phyloP scores from a whole-genome alignment of 2,113 vertebrate species.

The Macquaria australasica region DNA sequence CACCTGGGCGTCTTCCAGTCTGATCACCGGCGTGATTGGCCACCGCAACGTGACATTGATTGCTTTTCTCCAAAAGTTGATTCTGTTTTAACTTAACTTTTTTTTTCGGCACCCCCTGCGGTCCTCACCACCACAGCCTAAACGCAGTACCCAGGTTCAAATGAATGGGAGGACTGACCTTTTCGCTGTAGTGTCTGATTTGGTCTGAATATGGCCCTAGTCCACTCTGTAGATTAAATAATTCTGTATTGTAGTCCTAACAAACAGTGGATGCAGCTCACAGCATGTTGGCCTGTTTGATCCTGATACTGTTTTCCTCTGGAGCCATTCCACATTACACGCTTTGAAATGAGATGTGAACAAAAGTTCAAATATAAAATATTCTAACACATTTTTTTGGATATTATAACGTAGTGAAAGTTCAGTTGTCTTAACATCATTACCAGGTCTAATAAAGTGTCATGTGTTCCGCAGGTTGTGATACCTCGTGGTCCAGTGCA shows the following conservation, averaged over 20 bases:
- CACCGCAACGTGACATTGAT: too few species aligned
- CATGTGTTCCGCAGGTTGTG: conserved; percentile 87
- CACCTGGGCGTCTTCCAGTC: too few species aligned
- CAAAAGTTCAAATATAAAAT: neutral
- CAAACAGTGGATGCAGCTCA: neutral
- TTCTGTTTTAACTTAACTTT: too few species aligned
- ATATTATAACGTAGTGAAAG: neutral
- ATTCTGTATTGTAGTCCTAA: neutral
- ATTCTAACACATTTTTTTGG: too few species aligned
- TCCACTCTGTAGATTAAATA: neutral
- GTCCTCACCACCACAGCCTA: too few species aligned
- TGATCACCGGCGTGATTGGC: too few species aligned
- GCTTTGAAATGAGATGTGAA: neutral
- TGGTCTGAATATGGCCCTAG: too few species aligned
- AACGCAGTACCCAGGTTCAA: too few species aligned
- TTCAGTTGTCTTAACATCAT: neutral
- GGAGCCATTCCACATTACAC: neutral
- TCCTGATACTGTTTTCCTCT: neutral
- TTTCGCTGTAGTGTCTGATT: too few species aligned
- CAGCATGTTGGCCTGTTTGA: neutral
- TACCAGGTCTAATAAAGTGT: neutral
- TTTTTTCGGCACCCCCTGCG: too few species aligned
- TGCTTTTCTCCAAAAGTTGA: too few species aligned
- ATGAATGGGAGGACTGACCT: too few species aligned
- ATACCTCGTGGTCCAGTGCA: conserved; percentile 95